These are phyloP conservation scores for Rhabdophis nuchalis DNA, from an alignment of 2,797 vertebrate species.

Conservation along the genomic window DNA sequence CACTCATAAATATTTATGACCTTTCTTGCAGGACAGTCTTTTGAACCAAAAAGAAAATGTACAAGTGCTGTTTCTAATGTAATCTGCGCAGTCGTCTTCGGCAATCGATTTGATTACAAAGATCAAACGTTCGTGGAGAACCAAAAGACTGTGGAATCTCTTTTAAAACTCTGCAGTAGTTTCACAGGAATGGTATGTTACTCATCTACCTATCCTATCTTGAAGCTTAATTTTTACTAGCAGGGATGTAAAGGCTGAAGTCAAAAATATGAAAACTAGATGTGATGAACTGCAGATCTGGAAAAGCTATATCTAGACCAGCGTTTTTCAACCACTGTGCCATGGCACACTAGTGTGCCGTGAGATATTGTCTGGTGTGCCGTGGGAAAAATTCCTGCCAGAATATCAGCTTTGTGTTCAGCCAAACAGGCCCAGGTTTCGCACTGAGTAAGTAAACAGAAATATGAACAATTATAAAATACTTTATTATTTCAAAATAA, in stretches of 20 bases:
- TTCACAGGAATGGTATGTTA: not conserved
- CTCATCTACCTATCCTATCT: not conserved
- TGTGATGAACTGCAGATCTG: not conserved
- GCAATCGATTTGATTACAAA: conserved; percentile 31
- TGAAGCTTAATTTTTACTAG: not conserved
- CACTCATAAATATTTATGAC: not conserved
- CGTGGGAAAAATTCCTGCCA: too few species aligned
- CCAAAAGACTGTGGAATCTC: too few species aligned
- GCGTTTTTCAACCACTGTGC: too few species aligned
- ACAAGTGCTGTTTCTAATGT: conserved; percentile 29
- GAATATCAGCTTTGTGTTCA: too few species aligned
- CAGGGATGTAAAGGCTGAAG: not conserved
- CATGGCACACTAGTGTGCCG: too few species aligned
- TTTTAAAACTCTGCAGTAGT: rapidly evolving
- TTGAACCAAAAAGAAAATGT: conserved; percentile 4
- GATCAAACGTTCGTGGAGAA: conserved; percentile 3
- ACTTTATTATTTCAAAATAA: too few species aligned
- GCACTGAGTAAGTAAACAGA: too few species aligned
- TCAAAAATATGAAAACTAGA: not conserved
- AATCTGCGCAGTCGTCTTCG: conserved; percentile 18
- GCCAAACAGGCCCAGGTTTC: too few species aligned
- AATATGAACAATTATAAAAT: too few species aligned
- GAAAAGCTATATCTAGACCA: not conserved
- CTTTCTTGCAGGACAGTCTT: not conserved
- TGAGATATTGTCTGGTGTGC: too few species aligned